phyloP scores from a whole-genome alignment of 30 jellyfish, hydroid and myxozoan species.

The Cassiopea xamachana region DNA sequence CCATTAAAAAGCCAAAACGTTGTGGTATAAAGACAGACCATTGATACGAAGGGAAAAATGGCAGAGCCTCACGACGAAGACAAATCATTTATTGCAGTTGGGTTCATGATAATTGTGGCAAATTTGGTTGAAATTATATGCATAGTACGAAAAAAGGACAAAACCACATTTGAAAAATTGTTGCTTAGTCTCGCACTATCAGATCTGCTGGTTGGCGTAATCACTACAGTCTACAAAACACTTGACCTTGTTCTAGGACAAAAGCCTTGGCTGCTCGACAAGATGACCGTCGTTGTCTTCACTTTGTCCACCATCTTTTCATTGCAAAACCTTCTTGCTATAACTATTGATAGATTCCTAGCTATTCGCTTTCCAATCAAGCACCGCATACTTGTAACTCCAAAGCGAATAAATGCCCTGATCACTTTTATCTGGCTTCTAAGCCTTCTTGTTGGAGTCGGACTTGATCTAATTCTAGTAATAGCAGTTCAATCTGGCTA shows the following conservation, averaged over 20 bases:
- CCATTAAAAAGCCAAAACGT: background rate
- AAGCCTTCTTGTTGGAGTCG: background rate
- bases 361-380: slow-evolving; percentile 32
- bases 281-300: background rate
- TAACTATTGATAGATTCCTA: slow-evolving; percentile 37
- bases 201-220: background rate
- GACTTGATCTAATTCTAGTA: background rate
- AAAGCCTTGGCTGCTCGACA: background rate
- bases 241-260: background rate
- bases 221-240: background rate
- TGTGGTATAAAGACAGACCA: background rate
- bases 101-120: background rate
- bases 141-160: background rate
- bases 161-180: slow-evolving; percentile 6
- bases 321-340: background rate
- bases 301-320: background rate
- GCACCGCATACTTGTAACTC: slow-evolving; percentile 24
- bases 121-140: slow-evolving; percentile 10
- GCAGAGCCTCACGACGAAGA: background rate
- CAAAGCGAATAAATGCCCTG: background rate
- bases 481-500: background rate
- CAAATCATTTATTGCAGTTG: background rate
- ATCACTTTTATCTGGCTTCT: background rate
- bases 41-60: background rate
- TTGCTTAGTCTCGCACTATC: slow-evolving; percentile 32